Percentiles rank a stretch among this genome's conserved stretches.
Evolutionary conservation across 2,888 invertebrate genomes (phyloP).

Genomic region (Chrysomela aeneicollis): DNA sequence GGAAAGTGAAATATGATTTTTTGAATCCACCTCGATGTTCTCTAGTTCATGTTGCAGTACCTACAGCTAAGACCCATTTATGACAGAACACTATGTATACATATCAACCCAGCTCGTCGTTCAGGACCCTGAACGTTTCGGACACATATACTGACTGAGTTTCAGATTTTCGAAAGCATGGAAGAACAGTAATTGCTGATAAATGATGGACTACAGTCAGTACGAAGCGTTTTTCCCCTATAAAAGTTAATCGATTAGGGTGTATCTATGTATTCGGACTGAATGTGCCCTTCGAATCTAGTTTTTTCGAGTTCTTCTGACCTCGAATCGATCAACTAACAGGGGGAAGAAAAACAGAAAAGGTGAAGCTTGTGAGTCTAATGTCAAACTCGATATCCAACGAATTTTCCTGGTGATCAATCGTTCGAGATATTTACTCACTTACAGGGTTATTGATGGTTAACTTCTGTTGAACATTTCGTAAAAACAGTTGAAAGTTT

Average conservation of each 20-base stretch:
- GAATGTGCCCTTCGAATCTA: background rate
- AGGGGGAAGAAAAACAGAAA: background rate
- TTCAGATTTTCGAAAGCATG: no score
- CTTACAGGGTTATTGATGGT: background rate
- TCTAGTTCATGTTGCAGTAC: no score
- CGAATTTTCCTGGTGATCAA: background rate
- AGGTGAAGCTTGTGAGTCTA: background rate
- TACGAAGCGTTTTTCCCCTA: background rate
- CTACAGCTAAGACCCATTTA: no score
- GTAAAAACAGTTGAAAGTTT: no score
- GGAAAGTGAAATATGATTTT: no score
- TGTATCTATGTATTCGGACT: background rate
- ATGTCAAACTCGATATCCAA: conserved; percentile 1
- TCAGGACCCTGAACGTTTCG: no score
- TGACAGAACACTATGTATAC: no score
- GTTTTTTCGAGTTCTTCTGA: background rate
- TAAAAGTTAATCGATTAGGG: background rate
- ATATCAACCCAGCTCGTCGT: no score
- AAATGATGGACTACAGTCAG: no score
- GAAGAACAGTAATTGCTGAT: no score
- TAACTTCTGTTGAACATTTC: background rate
- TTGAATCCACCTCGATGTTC: no score
- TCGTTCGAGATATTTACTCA: background rate
- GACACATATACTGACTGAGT: no score
- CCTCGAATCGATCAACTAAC: background rate